Conservation (phyloP, 2,888 invertebrate species). For the Campoplex capitator region DNA sequence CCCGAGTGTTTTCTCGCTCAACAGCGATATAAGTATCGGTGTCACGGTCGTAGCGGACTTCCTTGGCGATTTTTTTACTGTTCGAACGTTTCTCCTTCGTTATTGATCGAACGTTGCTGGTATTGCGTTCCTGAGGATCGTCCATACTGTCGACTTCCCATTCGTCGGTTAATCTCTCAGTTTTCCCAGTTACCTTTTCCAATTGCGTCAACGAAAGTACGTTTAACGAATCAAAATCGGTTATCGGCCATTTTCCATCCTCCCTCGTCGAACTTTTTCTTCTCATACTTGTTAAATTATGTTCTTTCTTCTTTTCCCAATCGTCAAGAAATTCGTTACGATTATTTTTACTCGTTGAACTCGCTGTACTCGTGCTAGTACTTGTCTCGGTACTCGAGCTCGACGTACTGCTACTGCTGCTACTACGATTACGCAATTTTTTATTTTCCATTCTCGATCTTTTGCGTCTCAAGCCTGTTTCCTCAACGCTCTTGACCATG, state of each 20-base stretch:
- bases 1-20: constrained; percentile 74
- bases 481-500: constrained; percentile 1
- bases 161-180: constrained; percentile 78
- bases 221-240: constrained; percentile 81
- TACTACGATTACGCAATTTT: constrained; percentile 58
- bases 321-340: constrained; percentile 74
- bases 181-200: constrained; percentile 74
- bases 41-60: constrained; percentile 80
- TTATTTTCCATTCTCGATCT: constrained; percentile 24
- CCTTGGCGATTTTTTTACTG: constrained; percentile 76
- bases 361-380: constrained; percentile 68
- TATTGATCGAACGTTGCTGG: constrained; percentile 6
- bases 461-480: background rate
- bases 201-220: constrained; percentile 81
- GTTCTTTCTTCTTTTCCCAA: constrained; percentile 74
- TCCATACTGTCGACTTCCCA: constrained; percentile 84
- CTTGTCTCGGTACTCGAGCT: constrained; percentile 73
- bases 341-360: constrained; percentile 65
- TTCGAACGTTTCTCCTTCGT: constrained; percentile 20
- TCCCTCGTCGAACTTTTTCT: constrained; percentile 59
- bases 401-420: constrained; percentile 74
- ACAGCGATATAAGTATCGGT: constrained; percentile 82
- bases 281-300: background rate
- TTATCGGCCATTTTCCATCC: constrained; percentile 76
- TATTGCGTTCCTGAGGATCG: constrained; percentile 70